Base-by-base conservation (phyloP, 1,140 invertebrate species). In the Musca vetustissima region DNA sequence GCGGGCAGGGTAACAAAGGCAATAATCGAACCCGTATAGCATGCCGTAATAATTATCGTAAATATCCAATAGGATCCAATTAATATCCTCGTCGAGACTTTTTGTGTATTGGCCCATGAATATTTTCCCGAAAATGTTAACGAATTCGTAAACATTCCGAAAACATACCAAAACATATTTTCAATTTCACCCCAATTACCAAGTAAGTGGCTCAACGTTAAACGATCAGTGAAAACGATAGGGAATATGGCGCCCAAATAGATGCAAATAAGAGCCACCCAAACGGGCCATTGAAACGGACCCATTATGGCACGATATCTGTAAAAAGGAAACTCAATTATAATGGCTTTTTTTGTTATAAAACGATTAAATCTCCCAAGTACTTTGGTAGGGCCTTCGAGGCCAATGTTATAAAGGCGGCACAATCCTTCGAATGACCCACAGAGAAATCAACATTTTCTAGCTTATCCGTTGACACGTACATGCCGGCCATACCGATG, bases 151-250 rank as follows among this genome's bases (percentile, higher is more conserved):
- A 92, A 93, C 49, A 91, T 92, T 11, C 91, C 91, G 72, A 92
- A 93, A 17, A 93, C 90, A 76, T 91, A 92, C 89, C 89, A 91
- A 76, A 90, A 91, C 89, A 90, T 90, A 70, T 91, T 90, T 78
- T 90, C 89, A 17, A 91, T 83, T 83, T 91, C 88, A 47, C 87
- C 86, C 65, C 88, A 88, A 71, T 89, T 86, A 48, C 88, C 85
- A 17, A 91, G 71, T 14, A 92, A 77, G 73, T 88, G 87, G 11
- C 79, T 81, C 4, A 92, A 75, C 0, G 87, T 87, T 59, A 89
- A 86, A 71, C 88, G 88, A 69, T 90, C 88, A 1, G 90, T 90
- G 70, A 89, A 90, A 0, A 89, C 85, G 61, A 92, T 82, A 2
- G 90, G 89, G 69, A 92, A 86, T 66, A 92, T 89, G 4, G 86